These are phyloP conservation scores for Drosophila imparisetae DNA, from an alignment of 2,888 invertebrate genomes.

Conservation along the genomic window DNA sequence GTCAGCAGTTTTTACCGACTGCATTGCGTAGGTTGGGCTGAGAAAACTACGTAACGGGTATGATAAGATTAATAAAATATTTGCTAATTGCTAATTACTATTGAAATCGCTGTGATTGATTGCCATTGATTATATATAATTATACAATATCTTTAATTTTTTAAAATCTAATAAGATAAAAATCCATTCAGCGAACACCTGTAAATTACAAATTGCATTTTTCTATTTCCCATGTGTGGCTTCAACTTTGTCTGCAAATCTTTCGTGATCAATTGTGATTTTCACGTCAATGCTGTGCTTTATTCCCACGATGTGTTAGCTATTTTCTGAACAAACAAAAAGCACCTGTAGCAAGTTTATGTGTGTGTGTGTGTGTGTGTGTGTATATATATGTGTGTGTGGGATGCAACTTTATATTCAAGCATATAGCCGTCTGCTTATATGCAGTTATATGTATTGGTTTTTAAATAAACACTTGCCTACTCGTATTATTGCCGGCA, in stretches of 20 bases:
- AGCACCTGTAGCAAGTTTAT: neutral
- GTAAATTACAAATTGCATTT: neutral
- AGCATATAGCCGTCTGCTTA: neutral
- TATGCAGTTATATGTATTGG: constrained; percentile 9
- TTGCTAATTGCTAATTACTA: constrained; percentile 29
- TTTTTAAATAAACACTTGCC: neutral
- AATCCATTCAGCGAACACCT: constrained; percentile 4
- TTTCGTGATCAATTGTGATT: neutral
- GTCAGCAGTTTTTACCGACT: constrained; percentile 84
- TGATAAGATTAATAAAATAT: constrained; percentile 12
- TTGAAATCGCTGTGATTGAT: constrained; percentile 37
- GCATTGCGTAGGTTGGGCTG: constrained; percentile 69
- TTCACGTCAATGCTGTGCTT: neutral
- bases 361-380: neutral
- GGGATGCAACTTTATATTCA: constrained; percentile 6
- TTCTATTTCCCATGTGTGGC: neutral
- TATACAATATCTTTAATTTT: neutral
- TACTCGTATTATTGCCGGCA: constrained; percentile 12
- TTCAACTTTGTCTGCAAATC: constrained; percentile 13
- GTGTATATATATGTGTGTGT: neutral
- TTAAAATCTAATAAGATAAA: neutral
- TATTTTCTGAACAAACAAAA: neutral
- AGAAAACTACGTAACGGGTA: constrained; percentile 10
- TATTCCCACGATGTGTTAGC: neutral
- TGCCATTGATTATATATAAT: constrained; percentile 8